Evolutionary conservation across 2,888 invertebrate species (phyloP).

Genomic region (Salpingus planirostris): DNA sequence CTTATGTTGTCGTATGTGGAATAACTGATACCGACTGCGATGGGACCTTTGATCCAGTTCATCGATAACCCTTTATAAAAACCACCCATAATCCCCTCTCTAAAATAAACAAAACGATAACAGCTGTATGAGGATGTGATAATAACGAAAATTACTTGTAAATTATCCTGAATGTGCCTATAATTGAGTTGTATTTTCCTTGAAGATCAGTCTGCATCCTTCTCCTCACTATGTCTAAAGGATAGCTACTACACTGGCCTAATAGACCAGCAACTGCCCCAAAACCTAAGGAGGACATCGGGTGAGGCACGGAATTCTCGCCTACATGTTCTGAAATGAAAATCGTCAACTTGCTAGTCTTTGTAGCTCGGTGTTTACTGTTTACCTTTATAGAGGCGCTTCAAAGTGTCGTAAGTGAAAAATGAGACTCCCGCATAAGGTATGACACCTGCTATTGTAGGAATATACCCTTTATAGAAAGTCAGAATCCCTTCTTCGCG

Average conservation of each 20-base stretch:
- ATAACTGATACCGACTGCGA: conserved; percentile 92
- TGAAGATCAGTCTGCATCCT: conserved; percentile 52
- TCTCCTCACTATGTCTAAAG: conserved; percentile 80
- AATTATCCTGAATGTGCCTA: conserved; percentile 57
- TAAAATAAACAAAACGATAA: conserved; percentile 40
- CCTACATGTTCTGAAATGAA: conserved; percentile 25
- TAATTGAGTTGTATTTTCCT: conserved; percentile 55
- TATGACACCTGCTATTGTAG: conserved; percentile 88
- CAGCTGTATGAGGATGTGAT: no score
- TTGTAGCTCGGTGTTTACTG: background rate
- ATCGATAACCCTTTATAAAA: conserved; percentile 98
- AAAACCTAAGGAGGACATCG: conserved; percentile 62
- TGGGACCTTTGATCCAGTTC: conserved; percentile 96
- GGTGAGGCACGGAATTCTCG: conserved; percentile 26
- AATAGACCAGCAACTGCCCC: conserved; percentile 89
- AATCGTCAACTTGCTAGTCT: background rate
- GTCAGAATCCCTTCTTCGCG: conserved; percentile 66
- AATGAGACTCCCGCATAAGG: conserved; percentile 97
- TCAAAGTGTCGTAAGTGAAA: conserved; percentile 93
- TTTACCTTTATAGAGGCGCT: conserved; percentile 64
- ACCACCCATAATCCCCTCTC: conserved; percentile 82
- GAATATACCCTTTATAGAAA: conserved; percentile 78
- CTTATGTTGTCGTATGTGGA: conserved; percentile 83
- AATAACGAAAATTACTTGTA: conserved; percentile 54
- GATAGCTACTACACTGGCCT: conserved; percentile 94